phyloP scores from a whole-genome alignment of 2,797 vertebrate genomes.

The Acanthurus leucopareius region DNA sequence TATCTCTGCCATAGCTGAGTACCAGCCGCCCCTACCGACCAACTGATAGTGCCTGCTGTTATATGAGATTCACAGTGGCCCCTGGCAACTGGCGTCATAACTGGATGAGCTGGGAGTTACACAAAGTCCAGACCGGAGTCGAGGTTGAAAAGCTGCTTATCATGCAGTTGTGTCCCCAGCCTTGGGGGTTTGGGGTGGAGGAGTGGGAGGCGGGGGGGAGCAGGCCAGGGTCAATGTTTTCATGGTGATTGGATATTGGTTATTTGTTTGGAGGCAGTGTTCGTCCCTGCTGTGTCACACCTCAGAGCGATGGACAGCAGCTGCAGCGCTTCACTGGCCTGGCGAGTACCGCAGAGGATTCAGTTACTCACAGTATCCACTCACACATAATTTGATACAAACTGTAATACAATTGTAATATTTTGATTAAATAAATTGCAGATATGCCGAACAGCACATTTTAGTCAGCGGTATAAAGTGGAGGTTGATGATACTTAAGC shows the following conservation, averaged over 20 bases:
- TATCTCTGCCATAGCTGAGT: slow-evolving; percentile 52
- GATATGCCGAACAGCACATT: slow-evolving; percentile 24
- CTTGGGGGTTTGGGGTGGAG: not conserved
- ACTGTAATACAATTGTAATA: slow-evolving; percentile 21
- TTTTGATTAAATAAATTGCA: slow-evolving; percentile 38
- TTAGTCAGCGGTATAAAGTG: not conserved
- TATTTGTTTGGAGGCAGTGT: slow-evolving; percentile 54
- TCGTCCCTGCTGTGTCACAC: slow-evolving; percentile 29
- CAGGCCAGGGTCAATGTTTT: slow-evolving; percentile 55
- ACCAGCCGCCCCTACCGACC: slow-evolving; percentile 37
- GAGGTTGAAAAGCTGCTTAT: slow-evolving; percentile 64
- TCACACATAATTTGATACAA: slow-evolving; percentile 33
- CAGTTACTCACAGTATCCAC: slow-evolving; percentile 16
- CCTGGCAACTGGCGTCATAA: slow-evolving; percentile 64
- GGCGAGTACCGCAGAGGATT: slow-evolving; percentile 30
- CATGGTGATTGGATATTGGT: slow-evolving; percentile 49
- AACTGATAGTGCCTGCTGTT: slow-evolving; percentile 56
- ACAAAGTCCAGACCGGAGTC: slow-evolving; percentile 34
- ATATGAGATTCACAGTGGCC: slow-evolving; percentile 66
- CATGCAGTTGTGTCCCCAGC: slow-evolving; percentile 32
- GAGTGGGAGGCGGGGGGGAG: not conserved
- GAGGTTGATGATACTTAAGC: slow-evolving; percentile 23
- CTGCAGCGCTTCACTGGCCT: slow-evolving; percentile 15
- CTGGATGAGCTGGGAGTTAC: slow-evolving; percentile 49
- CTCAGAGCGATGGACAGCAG: slow-evolving; percentile 19